phyloP scores from a whole-genome alignment of 2,113 vertebrate genomes.

The Scatophagus argus region DNA sequence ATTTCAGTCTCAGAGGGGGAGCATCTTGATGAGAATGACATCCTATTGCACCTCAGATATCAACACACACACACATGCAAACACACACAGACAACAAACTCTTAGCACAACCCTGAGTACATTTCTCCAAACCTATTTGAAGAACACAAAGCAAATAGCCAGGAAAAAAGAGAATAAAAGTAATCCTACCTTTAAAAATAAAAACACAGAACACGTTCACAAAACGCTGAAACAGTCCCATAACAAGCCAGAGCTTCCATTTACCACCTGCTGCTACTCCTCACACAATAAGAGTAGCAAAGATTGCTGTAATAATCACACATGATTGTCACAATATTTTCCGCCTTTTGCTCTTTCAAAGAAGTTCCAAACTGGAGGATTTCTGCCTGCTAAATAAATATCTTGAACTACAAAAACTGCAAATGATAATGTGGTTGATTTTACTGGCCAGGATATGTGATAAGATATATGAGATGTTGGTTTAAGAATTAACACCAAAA shows the following conservation, averaged over 20 bases:
- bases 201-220: conserved; percentile 1
- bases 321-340: neutral
- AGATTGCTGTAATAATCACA: conserved; percentile 3
- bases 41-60: neutral
- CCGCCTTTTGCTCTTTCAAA: conserved; percentile 11
- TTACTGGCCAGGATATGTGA: neutral
- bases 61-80: neutral
- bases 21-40: conserved; percentile 52
- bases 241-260: conserved; percentile 20
- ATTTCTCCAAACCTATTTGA: neutral
- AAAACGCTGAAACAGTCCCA: conserved; percentile 1
- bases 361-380: neutral
- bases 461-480: neutral
- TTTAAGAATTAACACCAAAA: too few species aligned
- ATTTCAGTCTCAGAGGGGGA: conserved; percentile 51
- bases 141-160: neutral
- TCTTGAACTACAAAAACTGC: neutral
- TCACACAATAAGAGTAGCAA: neutral
- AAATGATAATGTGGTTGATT: neutral
- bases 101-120: neutral
- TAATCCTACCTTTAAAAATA: too few species aligned
- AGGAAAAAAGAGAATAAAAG: neutral
- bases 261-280: conserved; percentile 28
- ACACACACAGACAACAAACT: neutral
- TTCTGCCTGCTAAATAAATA: neutral